These are phyloP conservation scores for Gavia stellata DNA, from an alignment of 2,113 vertebrate genomes.

Conservation along the genomic window DNA sequence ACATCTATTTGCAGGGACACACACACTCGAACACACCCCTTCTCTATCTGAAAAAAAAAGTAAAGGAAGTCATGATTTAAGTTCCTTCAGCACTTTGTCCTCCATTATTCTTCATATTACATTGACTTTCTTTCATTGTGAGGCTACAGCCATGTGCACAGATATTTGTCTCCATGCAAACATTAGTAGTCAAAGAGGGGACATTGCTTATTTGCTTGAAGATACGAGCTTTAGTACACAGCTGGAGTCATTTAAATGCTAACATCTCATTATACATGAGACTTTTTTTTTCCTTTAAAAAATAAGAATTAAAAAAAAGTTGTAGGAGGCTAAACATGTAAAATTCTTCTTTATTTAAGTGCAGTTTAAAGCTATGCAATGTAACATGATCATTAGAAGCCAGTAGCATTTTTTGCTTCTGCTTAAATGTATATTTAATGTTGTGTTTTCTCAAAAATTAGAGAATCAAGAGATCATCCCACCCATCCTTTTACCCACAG, in stretches of 20 bases:
- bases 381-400: background rate
- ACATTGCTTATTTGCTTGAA: background rate
- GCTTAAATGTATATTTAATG: background rate
- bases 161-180: background rate
- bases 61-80: background rate
- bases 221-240: background rate
- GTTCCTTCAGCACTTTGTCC: background rate
- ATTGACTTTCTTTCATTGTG: background rate
- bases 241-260: background rate
- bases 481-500: background rate
- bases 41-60: background rate
- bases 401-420: background rate
- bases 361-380: background rate
- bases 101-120: background rate
- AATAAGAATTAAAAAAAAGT: background rate
- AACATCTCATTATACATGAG: background rate
- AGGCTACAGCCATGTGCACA: background rate
- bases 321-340: background rate
- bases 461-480: background rate
- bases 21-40: background rate
- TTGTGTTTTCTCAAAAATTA: background rate
- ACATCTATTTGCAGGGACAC: accelerated
- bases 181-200: background rate
- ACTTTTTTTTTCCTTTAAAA: background rate
- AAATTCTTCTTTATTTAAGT: background rate